Conservation (phyloP, 1,140 invertebrate genomes). For the Yoshiicerus persimilis region DNA sequence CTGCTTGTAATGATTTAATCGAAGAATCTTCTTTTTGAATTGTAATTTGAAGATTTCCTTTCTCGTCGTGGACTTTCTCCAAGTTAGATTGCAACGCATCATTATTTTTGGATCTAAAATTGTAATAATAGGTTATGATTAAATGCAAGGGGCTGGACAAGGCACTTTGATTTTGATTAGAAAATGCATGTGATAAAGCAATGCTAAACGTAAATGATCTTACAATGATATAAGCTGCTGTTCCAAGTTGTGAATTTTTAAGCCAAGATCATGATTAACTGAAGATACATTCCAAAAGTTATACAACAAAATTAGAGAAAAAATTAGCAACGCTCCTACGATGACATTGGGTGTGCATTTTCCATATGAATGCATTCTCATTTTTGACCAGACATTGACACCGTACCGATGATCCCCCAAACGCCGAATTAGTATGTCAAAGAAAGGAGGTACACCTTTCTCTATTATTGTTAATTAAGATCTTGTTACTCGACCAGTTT, state of each 20-base stretch:
- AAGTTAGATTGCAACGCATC: slow-evolving; percentile 37
- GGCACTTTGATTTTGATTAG: no score
- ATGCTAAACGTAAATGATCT: not conserved
- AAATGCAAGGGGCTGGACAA: no score
- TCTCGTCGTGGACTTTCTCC: slow-evolving; percentile 38
- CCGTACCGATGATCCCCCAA: not conserved
- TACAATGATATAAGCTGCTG: slow-evolving; percentile 44
- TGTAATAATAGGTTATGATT: not conserved
- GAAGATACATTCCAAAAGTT: slow-evolving; percentile 47
- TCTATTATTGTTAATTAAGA: no score
- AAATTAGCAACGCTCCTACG: slow-evolving; percentile 42
- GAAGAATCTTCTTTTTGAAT: slow-evolving; percentile 34
- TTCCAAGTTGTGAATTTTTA: slow-evolving; percentile 43
- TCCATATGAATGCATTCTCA: slow-evolving; percentile 49
- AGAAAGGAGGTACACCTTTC: not conserved
- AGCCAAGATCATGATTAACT: slow-evolving; percentile 41
- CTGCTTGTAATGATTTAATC: slow-evolving; percentile 30
- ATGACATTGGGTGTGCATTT: slow-evolving; percentile 47
- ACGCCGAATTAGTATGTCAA: not conserved
- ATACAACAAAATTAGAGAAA: slow-evolving; percentile 46
- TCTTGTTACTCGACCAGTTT: not conserved
- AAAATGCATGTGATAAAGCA: no score
- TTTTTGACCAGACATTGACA: slow-evolving; percentile 32
- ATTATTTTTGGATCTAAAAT: slow-evolving; percentile 44
- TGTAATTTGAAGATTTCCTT: slow-evolving; percentile 29